Evolutionary conservation across 2,113 vertebrate genomes (phyloP).

Genomic region (Fulmarus glacialis): DNA sequence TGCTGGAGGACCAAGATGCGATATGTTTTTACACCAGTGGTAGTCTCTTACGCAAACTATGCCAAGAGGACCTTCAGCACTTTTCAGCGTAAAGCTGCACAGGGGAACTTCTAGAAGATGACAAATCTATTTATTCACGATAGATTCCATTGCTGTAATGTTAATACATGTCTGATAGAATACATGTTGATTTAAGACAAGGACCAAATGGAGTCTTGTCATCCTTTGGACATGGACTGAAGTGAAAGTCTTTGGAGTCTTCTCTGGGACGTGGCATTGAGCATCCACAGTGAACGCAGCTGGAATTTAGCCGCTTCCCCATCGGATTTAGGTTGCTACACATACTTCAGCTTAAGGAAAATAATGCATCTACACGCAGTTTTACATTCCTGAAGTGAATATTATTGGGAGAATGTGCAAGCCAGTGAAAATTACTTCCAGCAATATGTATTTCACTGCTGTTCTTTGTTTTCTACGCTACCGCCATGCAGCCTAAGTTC

Average conservation of each 20-base stretch:
- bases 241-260: not conserved
- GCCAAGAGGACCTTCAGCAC: not conserved
- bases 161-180: slow-evolving; percentile 15
- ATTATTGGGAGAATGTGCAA: not conserved
- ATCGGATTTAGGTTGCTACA: not conserved
- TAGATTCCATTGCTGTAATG: slow-evolving; percentile 43
- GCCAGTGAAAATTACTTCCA: not conserved
- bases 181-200: slow-evolving; percentile 38
- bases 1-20: not conserved
- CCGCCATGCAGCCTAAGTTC: rapidly evolving
- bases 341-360: not conserved
- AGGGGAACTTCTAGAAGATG: not conserved
- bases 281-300: not conserved
- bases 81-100: not conserved
- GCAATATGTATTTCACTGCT: not conserved
- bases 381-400: not conserved
- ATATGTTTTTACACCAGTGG: not conserved
- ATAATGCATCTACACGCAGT: not conserved
- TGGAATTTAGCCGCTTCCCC: not conserved
- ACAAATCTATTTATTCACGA: slow-evolving; percentile 68
- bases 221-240: not conserved
- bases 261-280: not conserved
- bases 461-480: not conserved
- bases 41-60: not conserved
- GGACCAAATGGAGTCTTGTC: slow-evolving; percentile 21